Base-by-base conservation (phyloP, 2,797 vertebrate genomes). In the Botia kubotai region DNA sequence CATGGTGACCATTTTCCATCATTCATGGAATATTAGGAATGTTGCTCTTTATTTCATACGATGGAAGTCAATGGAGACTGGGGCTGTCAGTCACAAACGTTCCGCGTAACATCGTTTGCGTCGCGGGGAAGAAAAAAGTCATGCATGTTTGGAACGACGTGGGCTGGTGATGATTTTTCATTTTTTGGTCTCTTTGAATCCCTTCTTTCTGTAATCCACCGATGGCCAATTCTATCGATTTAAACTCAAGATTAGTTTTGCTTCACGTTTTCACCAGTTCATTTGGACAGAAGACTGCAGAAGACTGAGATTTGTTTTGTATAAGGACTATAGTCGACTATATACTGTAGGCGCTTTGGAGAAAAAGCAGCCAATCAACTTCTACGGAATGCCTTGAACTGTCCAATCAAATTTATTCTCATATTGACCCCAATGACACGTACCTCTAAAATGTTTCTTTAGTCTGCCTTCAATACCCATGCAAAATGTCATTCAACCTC, bases 401-500 rank as follows among this genome's bases (percentile, higher is more conserved):
- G 78, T 67, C 81, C 68, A 19, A 39, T 79, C 21, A 72, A 55
- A 77, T 17, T 77, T 63, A 3, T 3, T 58, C 67, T 3, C 1
- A 26, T 21, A 60, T 60, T 55, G 81, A 65, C 81, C 83, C 83
- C 26, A 76, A 65, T 70, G 74, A 75, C 82, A 85, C 81, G 85
- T 85, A 83, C 73, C 72, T 81, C 77, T n/a, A 81, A 81, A 81
- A 81, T 88, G 17, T 91, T 90, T 84, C 71, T 90, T 91, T 90
- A 89, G 55, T 82, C 73, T 87, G 89, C 87, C 78, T 78, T 87
- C 89, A 86, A 90, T 92, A 93, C 91, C 92, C 91, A 88, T 90
- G 91, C 90, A 82, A 91, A 93, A 89, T 93, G 87, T 86, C 85
- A 90, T 90, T 89, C 86, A 85, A 91, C 92, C 91, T 94, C 93